phyloP scores from a whole-genome alignment of 2,113 vertebrate species.

The Glaucidium brasilianum region DNA sequence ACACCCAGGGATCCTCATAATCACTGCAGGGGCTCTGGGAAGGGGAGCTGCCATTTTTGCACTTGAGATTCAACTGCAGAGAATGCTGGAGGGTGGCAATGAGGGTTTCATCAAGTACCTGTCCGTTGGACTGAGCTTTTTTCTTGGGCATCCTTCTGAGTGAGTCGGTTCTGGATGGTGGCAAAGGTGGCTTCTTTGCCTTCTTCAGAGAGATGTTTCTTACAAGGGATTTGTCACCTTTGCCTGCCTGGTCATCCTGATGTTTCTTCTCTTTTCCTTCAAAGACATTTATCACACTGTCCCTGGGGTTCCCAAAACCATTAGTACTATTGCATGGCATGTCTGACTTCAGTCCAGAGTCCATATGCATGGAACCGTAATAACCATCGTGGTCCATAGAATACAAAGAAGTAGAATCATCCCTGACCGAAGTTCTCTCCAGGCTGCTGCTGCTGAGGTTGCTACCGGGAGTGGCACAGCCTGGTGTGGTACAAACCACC shows the following conservation, averaged over 20 bases:
- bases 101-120: constrained; percentile 87
- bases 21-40: constrained; percentile 93
- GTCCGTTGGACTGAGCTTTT: constrained; percentile 68
- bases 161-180: constrained; percentile 92
- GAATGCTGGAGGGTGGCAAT: constrained; percentile 93
- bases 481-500: constrained; percentile 70
- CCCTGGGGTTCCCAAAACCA: constrained; percentile 78
- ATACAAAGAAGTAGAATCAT: constrained; percentile 83
- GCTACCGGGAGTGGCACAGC: constrained; percentile 82
- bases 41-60: constrained; percentile 83
- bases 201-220: constrained; percentile 94
- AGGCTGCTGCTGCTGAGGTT: constrained; percentile 85
- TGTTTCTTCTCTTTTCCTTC: constrained; percentile 78
- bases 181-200: constrained; percentile 89
- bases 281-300: constrained; percentile 83
- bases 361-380: constrained; percentile 80
- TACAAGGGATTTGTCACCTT: constrained; percentile 81
- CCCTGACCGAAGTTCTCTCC: constrained; percentile 79
- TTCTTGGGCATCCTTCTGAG: constrained; percentile 85
- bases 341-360: constrained; percentile 76
- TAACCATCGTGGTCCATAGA: constrained; percentile 87
- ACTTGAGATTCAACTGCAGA: constrained; percentile 84
- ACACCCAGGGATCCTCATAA: constrained; percentile 91
- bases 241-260: constrained; percentile 71
- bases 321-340: constrained; percentile 62